Base-by-base conservation (phyloP, 1,140 invertebrate species). In the Macrosteles quadrilineatus region DNA sequence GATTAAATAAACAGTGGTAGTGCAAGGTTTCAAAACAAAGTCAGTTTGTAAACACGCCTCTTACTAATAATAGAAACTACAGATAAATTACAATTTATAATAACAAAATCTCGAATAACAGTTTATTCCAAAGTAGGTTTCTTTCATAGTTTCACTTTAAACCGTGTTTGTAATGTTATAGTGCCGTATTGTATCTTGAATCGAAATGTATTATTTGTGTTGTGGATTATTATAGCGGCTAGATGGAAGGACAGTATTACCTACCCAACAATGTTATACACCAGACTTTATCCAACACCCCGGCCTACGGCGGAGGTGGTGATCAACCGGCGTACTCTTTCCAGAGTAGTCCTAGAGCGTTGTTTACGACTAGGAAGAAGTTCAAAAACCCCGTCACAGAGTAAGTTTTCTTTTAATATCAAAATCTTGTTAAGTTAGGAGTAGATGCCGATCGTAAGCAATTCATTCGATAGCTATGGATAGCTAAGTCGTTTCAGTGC, bases 301-400 rank as follows among this genome's bases (percentile, higher is more conserved):
- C 55, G n/a, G 14, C 55, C 9, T 59, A 27, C 55, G 47, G 29
- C 1, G 45, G 47, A 14, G 53, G 66, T 14, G 66, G 30, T 17
- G 36, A 57, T 25, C 21, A 57, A 3, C n/a, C 27, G 27, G 32
- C 66, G 3, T 68, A 57, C 45, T 66, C 63, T n/a, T 66, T 66
- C 40, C 32, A 68, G 45, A 57, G 47, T 31, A 57, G 47, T 25
- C 53, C 47, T 3, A 19, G 66, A 29, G 45, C 66, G 12, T 25
- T 57, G 23, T 68, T 47, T 14, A 68, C 66, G 1, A 68, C 66
- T 27, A 57, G 66, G 45, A 68, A 57, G 45, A 68, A 53, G 66
- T 55, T 27, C 27, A 30, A 47, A 12, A 9, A 53, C 45, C 66
- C 66, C n/a, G 19, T 40, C 19, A 25, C 14, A 25, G 71, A 74